Base-by-base conservation (phyloP, 1,140 invertebrate genomes). In the Sinella curviseta region DNA sequence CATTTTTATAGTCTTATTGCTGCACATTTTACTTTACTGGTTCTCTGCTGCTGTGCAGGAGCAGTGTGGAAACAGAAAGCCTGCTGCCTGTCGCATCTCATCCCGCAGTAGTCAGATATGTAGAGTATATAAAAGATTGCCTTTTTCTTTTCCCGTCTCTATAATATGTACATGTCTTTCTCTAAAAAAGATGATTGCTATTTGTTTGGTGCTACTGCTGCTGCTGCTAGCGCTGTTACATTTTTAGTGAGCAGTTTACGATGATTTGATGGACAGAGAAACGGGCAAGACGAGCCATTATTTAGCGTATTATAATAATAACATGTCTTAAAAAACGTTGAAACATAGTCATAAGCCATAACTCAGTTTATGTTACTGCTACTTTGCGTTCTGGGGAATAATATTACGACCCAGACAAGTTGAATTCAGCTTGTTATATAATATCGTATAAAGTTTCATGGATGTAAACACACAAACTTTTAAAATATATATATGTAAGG, bases 311-410 rank as follows among this genome's bases (percentile, higher is more conserved):
- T 77, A 77, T 77, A 67, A 77, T 77, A 77, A 77, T 77, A 77
- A 77, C 67, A 77, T 77, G 67, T 35, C 60, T 70, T 35, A 77
- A 65, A n/a, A n/a, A 77, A 70, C 35, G 48, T 67, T 67, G 57
- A 77, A 77, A 60, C 57, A 60, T 26, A 60, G 57, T 60, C 57
- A 60, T 60, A 60, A 77, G 77, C 67, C 57, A 65, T 77, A 77
- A 77, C 60, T 77, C 77, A 77, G 54, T 67, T 77, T 77, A 77
- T 77, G 67, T 77, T 77, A 77, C 67, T 26, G 60, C 57, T n/a
- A 36, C 20, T 36, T 33, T 70, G 39, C 26, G 34, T 60, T 60
- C 24, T 60, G 14, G 24, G 57, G 57, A 60, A 60, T 12, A 60
- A 60, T 12, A 60, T 60, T 60, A 60, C 24, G 14, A 26, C 57